Base-by-base conservation (phyloP, 2,797 vertebrate species). In the Pogonophryne albipinna region DNA sequence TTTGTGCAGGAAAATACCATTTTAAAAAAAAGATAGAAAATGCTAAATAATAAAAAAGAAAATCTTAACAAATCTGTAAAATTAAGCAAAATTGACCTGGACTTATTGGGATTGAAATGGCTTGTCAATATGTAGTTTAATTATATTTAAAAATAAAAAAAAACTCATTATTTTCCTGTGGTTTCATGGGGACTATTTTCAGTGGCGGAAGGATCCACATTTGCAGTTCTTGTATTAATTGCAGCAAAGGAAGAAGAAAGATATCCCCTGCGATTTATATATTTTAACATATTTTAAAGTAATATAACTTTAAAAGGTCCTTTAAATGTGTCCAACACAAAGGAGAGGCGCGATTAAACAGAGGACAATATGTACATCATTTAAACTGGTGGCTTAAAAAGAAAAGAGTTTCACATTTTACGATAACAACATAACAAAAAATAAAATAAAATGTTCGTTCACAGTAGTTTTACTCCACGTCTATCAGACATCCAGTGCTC, bases 401-500 rank as follows among this genome's bases (percentile, higher is more conserved):
- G 2, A 76, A 50, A 59, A 19, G 16, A 42, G 66, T 59, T 46
- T 69, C 47, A 53, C 17, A 31, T 62, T 44, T 14, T 10, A 31
- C 47, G 44, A 44, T 11, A 61, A 65, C 42, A 67, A 7, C 49
- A 46, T 49, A 68, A 13, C 7, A 61, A 55, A 52, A 53, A 61
- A 45, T 15, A 50, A 51, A 53, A 61, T 38, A 12, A 20, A 15
- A 4, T 13, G 20, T 9, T 20, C 65, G 52, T 75, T 80, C 71
- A 85, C 63, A 85, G 71, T 64, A 45, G 41, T 31, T 56, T 20
- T 4, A 31, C 63, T 31, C 19, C 12, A 16, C 17, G 41, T 51
- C 53, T 46, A 12, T 2, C 27, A 64, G 50, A 62, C 77, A 38
- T 0, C 70, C 77, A 75, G 80, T 80, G 65, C 56, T 55, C 38